A percentile compares a stretch with the other conserved stretches of the same genome.
Conservation (phyloP, 2,113 vertebrate species). For the Ondatra zibethicus region DNA sequence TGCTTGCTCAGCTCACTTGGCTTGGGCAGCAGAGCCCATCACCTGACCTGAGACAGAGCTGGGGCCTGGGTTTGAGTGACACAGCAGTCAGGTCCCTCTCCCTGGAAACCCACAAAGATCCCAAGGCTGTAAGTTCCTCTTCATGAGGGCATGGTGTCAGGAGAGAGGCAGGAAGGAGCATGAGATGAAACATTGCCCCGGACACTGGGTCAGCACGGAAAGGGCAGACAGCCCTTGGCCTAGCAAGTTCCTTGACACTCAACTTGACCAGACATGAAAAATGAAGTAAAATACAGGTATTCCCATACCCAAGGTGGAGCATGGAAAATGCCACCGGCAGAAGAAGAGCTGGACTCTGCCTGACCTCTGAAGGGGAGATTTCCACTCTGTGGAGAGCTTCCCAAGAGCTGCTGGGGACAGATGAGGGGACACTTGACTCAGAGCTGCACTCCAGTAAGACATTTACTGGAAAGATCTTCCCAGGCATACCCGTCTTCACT, state of each 20-base stretch:
- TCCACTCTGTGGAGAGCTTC: background rate
- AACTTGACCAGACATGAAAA: background rate
- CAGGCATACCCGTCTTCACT: no score
- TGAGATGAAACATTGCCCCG: fast-evolving
- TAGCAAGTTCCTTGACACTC: fast-evolving
- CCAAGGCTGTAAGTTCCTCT: background rate
- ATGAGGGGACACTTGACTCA: background rate
- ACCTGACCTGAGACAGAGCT: background rate
- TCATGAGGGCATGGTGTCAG: background rate
- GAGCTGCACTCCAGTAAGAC: background rate
- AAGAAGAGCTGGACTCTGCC: background rate
- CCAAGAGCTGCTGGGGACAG: no score
- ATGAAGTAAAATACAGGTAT: fast-evolving
- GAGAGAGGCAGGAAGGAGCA: background rate
- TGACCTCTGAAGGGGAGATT: background rate
- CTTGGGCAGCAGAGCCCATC: background rate
- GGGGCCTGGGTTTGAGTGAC: background rate
- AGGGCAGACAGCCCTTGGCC: background rate
- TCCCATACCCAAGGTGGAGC: fast-evolving
- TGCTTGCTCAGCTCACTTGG: background rate
- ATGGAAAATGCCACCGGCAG: fast-evolving
- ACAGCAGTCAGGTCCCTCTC: fast-evolving
- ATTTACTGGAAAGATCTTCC: background rate
- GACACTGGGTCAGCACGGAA: no score
- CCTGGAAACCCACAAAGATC: background rate